These are phyloP conservation scores for Heliconius cydno DNA, from an alignment of 2,888 invertebrate species.

Conservation along the genomic window DNA sequence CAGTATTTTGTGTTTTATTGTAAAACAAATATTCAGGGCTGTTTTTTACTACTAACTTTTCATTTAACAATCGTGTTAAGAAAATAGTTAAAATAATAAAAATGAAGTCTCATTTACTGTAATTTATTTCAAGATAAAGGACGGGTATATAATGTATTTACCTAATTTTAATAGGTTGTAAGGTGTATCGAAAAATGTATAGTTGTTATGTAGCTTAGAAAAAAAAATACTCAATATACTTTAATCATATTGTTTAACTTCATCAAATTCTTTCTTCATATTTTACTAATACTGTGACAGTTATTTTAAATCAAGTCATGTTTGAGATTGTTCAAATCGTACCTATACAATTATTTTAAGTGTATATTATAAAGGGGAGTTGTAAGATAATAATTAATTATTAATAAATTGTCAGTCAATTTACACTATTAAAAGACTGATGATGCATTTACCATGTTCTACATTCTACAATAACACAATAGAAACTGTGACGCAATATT, in stretches of 20 bases:
- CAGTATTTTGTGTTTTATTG: not conserved
- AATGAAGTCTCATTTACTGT: not conserved
- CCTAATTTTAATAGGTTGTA: conserved; percentile 37
- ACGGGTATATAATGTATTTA: conserved; percentile 57
- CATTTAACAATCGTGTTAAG: not conserved
- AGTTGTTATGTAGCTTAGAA: conserved; percentile 71
- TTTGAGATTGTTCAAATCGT: conserved; percentile 35
- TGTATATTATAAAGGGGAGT: conserved; percentile 33
- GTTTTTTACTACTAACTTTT: not conserved
- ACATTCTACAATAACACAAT: conserved; percentile 53
- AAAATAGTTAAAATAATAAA: not conserved
- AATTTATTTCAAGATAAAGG: conserved; percentile 50
- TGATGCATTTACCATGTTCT: conserved; percentile 54
- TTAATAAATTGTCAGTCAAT: conserved; percentile 58
- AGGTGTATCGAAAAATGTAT: conserved; percentile 55
- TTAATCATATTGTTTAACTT: not conserved
- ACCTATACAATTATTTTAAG: conserved; percentile 37
- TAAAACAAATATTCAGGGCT: not conserved
- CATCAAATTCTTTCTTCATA: conserved; percentile 35
- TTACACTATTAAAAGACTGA: conserved; percentile 73
- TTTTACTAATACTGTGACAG: conserved; percentile 16
- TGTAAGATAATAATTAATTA: conserved; percentile 24
- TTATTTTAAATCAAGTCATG: conserved; percentile 32
- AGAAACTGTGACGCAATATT: conserved; percentile 61
- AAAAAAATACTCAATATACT: conserved; percentile 40